Evolutionary conservation across 2,797 vertebrate genomes (phyloP).

Genomic region (Enteromius radiatus): DNA sequence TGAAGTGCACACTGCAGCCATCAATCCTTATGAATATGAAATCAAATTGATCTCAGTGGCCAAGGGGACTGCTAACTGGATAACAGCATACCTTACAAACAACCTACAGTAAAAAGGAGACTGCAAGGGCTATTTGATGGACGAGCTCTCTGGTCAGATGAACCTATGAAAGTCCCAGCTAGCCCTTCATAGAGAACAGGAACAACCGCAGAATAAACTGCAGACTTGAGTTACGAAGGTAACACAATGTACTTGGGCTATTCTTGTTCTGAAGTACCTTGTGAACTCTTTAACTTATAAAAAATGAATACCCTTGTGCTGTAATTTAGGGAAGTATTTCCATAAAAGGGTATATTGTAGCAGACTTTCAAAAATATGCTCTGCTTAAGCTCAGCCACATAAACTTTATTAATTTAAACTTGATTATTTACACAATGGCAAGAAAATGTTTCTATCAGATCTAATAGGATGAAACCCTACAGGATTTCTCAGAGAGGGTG

Average conservation of each 20-base stretch:
- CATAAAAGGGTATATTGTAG: slow-evolving; percentile 18
- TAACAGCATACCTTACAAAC: slow-evolving; percentile 23
- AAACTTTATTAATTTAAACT: slow-evolving; percentile 13
- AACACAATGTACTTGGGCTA: slow-evolving; percentile 12
- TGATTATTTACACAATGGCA: slow-evolving; percentile 31
- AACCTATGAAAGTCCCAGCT: not conserved
- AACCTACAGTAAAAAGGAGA: slow-evolving; percentile 22
- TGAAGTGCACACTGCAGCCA: slow-evolving; percentile 22
- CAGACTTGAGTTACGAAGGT: slow-evolving; percentile 6
- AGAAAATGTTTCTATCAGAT: not conserved
- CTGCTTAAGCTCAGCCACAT: not conserved
- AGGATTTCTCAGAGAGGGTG: not conserved
- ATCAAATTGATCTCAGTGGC: slow-evolving; percentile 4
- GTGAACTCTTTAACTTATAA: slow-evolving; percentile 14
- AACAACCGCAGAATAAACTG: not conserved
- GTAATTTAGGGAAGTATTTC: slow-evolving; percentile 17
- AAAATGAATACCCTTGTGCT: not conserved
- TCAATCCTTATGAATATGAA: slow-evolving; percentile 35
- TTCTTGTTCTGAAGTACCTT: not conserved
- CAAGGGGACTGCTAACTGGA: slow-evolving; percentile 35
- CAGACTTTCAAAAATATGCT: slow-evolving; percentile 12
- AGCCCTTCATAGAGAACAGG: not conserved
- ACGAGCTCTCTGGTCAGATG: not conserved
- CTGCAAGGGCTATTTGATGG: slow-evolving; percentile 28
- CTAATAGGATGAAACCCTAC: not conserved